These are phyloP conservation scores for Pristiophorus japonicus DNA, from an alignment of 2,113 vertebrate genomes.

Conservation along the genomic window DNA sequence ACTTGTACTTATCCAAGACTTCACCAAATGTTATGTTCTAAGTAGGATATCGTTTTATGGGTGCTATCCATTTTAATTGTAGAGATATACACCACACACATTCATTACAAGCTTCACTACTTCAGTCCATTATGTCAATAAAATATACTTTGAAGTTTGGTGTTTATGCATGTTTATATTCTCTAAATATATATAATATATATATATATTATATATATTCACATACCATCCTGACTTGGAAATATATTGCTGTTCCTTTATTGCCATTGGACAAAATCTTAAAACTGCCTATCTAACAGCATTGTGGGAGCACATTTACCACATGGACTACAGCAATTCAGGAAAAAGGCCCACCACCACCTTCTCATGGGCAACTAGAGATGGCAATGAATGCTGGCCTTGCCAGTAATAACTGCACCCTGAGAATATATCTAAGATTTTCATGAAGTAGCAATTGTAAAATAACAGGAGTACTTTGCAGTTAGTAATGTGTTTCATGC, in stretches of 20 bases:
- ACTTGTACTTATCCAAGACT: neutral
- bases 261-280: neutral
- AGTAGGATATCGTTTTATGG: too few relatives aligned
- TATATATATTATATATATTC: too few relatives aligned
- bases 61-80: neutral
- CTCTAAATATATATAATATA: neutral
- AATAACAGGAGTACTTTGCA: neutral
- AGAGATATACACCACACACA: neutral
- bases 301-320: neutral
- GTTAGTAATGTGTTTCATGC: neutral
- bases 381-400: neutral
- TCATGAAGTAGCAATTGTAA: neutral
- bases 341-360: neutral
- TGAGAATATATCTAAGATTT: neutral
- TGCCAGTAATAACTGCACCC: neutral
- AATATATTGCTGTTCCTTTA: neutral
- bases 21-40: neutral
- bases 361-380: neutral
- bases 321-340: neutral
- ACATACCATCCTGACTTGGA: neutral
- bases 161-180: too few relatives aligned
- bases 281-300: neutral
- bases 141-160: too few relatives aligned
- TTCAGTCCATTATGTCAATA: neutral
- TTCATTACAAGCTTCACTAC: neutral